Percentiles rank a stretch among this genome's conserved stretches.
Conservation (phyloP, 2,797 vertebrate species). For the Myiotriccus ornatus region DNA sequence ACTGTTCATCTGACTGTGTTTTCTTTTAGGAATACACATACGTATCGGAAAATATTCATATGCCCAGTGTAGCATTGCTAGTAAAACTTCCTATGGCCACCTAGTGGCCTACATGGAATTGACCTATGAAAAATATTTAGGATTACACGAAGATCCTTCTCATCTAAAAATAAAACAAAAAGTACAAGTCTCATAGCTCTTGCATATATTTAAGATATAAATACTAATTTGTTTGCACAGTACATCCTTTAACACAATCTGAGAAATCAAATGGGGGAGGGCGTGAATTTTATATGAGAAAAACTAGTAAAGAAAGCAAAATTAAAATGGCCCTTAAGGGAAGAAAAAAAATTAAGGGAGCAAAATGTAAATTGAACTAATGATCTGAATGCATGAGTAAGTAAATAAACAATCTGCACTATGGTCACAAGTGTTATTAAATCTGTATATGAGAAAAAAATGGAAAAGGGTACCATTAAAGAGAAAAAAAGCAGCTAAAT, state of each 20-base stretch:
- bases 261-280: conserved; percentile 66
- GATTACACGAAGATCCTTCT: conserved; percentile 41
- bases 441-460: not conserved
- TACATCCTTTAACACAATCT: conserved; percentile 73
- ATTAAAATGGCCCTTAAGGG: not conserved
- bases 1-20: conserved; percentile 9
- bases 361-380: conserved; percentile 2
- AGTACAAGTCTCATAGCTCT: conserved; percentile 69
- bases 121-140: conserved; percentile 37
- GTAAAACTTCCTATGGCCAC: conserved; percentile 44
- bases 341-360: not conserved
- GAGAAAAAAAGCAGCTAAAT: conserved; percentile 45
- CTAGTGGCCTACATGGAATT: conserved; percentile 53
- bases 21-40: conserved; percentile 17
- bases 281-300: conserved; percentile 37
- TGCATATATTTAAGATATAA: conserved; percentile 82
- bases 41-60: conserved; percentile 12
- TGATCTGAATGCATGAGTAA: not conserved
- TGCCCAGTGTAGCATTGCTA: conserved; percentile 17
- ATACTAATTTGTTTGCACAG: conserved; percentile 78
- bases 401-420: conserved; percentile 7
- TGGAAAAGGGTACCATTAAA: not conserved
- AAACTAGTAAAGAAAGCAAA: conserved; percentile 33
- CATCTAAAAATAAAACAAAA: conserved; percentile 72
- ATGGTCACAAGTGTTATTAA: not conserved